phyloP scores from a whole-genome alignment of 1,140 invertebrate species.

The Platyura marginata region DNA sequence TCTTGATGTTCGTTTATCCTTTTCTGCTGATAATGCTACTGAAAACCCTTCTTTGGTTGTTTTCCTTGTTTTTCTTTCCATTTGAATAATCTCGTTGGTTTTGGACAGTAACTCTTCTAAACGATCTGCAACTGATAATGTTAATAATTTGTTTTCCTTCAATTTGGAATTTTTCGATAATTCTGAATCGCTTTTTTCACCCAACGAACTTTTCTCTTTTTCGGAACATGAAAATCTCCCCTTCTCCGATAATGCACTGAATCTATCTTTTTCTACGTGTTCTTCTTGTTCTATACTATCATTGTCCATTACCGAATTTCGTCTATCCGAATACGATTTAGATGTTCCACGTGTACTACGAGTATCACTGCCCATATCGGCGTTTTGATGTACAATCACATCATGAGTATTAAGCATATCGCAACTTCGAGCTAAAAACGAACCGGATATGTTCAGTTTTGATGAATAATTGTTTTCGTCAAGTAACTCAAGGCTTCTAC shows the following conservation, averaged over 20 bases:
- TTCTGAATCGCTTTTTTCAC: background rate
- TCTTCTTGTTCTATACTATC: background rate
- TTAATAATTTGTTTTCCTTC: background rate
- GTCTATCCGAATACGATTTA: background rate
- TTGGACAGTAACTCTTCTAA: conserved; percentile 16
- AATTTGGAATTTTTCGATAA: background rate
- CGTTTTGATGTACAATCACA: conserved; percentile 12
- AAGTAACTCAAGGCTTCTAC: conserved; percentile 40
- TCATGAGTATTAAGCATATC: conserved; percentile 17
- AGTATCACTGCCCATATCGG: conserved; percentile 5
- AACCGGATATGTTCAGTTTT: background rate
- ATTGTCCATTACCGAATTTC: background rate
- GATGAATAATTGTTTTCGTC: conserved; percentile 15
- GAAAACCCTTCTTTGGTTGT: background rate
- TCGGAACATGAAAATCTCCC: background rate
- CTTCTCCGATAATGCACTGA: background rate
- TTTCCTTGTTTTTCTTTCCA: conserved; percentile 9
- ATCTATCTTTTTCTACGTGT: background rate
- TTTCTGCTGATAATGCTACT: background rate
- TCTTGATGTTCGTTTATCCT: background rate
- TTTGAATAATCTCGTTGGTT: conserved; percentile 18
- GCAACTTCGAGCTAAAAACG: conserved; percentile 11
- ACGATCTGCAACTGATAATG: conserved; percentile 11
- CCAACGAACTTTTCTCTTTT: background rate
- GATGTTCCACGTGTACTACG: background rate